Evolutionary conservation across 2,888 invertebrate genomes (phyloP).

Genomic region (Temnothorax rugatulus): DNA sequence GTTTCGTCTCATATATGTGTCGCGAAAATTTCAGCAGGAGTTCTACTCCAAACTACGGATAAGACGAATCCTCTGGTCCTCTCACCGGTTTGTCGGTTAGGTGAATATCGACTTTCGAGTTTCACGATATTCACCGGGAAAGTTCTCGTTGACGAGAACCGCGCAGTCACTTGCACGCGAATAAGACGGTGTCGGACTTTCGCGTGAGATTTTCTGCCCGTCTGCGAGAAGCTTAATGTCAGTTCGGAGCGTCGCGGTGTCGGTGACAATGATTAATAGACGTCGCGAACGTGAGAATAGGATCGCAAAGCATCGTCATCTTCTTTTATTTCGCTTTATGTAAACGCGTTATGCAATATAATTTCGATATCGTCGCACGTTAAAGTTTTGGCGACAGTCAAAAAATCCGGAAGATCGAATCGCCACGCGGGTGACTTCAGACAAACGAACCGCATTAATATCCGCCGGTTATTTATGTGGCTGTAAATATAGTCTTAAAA

Average conservation of each 20-base stretch:
- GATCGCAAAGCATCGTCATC: conserved; percentile 3
- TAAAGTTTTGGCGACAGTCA: background rate
- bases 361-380: background rate
- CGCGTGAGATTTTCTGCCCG: conserved; percentile 22
- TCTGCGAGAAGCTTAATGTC: conserved; percentile 26
- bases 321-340: conserved; percentile 16
- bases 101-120: conserved; percentile 26
- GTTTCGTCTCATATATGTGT: background rate
- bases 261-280: conserved; percentile 39
- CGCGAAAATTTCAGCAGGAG: background rate
- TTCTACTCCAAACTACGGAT: background rate
- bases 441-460: background rate
- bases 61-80: background rate
- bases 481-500: background rate
- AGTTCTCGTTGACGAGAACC: background rate
- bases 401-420: background rate
- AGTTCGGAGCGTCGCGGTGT: conserved; percentile 4
- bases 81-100: background rate
- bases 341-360: background rate
- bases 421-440: background rate
- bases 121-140: conserved; percentile 7
- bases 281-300: conserved; percentile 5
- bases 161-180: background rate
- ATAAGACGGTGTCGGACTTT: background rate
- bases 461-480: background rate